Evolutionary conservation across 2,113 vertebrate species (phyloP).

Genomic region (Sinocyclocheilus anshuiensis): DNA sequence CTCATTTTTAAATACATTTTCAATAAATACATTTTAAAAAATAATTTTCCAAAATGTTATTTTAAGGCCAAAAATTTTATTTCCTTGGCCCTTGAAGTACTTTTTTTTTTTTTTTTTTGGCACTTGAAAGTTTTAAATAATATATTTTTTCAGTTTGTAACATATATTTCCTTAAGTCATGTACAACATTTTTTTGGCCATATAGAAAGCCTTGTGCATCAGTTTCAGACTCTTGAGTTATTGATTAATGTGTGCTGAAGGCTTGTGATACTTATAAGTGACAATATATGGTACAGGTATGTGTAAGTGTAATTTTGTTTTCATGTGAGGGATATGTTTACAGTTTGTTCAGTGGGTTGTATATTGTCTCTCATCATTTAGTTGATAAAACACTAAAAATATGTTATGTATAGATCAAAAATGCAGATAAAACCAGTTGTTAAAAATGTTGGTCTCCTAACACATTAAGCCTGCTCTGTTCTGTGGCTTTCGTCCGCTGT

Average conservation of each 20-base stretch:
- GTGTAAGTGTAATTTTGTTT: neutral
- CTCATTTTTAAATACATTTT: too few relatives aligned
- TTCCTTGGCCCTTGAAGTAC: neutral
- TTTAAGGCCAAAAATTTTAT: neutral
- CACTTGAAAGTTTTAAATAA: neutral
- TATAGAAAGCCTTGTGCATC: neutral
- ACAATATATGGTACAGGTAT: too few relatives aligned
- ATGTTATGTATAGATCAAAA: too few relatives aligned
- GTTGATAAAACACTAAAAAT: too few relatives aligned
- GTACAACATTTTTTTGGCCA: neutral
- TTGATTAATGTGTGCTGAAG: neutral
- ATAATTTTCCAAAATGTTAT: neutral
- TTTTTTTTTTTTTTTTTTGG: neutral
- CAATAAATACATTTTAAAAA: too few relatives aligned
- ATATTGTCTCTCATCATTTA: too few relatives aligned
- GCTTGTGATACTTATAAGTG: too few relatives aligned
- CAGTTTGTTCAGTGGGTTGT: neutral
- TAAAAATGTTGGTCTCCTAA: too few relatives aligned
- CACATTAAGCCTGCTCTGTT: neutral
- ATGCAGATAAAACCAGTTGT: too few relatives aligned
- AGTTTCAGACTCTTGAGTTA: neutral
- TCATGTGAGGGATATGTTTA: neutral
- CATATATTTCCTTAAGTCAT: neutral
- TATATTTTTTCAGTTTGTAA: neutral
- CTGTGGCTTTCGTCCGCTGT: neutral